Percentiles rank a stretch among this genome's conserved stretches.
Evolutionary conservation across 2,888 invertebrate species (phyloP).

Genomic region (Tiliacea aurago): DNA sequence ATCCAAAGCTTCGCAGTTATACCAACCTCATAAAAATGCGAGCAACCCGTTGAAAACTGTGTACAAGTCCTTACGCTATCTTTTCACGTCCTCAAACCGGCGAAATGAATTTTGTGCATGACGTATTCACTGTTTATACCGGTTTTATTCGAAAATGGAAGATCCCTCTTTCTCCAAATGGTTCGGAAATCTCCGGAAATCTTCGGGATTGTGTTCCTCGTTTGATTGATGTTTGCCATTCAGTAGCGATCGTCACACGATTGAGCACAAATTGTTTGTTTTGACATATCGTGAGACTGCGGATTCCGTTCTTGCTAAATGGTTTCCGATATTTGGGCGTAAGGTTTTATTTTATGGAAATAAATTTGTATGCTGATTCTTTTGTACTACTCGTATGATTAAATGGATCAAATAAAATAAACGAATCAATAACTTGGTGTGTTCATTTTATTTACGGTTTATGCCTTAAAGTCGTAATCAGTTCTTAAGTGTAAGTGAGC

Average conservation of each 20-base stretch:
- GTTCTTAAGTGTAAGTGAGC: too few species aligned
- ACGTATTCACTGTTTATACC: slow-evolving; percentile 49
- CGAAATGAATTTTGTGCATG: slow-evolving; percentile 56
- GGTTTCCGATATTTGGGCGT: slow-evolving; percentile 39
- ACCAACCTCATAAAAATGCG: slow-evolving; percentile 29
- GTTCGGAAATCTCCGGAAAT: slow-evolving; percentile 44
- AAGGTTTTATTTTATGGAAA: slow-evolving; percentile 8
- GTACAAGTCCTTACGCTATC: slow-evolving; percentile 31
- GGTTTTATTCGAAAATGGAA: slow-evolving; percentile 49
- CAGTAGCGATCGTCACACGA: slow-evolving; percentile 47
- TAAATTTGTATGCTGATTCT: neutral
- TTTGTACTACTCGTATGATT: neutral
- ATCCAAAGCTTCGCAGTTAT: slow-evolving; percentile 3
- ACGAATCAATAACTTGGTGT: too few species aligned
- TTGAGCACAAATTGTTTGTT: slow-evolving; percentile 59
- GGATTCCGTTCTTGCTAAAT: slow-evolving; percentile 39
- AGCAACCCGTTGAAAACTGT: slow-evolving; percentile 31
- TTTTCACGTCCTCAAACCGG: slow-evolving; percentile 9
- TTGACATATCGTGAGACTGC: slow-evolving; percentile 32
- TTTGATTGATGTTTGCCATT: slow-evolving; percentile 59
- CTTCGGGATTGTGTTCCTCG: slow-evolving; percentile 45
- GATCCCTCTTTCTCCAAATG: slow-evolving; percentile 36
- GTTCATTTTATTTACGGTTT: too few species aligned
- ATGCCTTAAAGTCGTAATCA: neutral
- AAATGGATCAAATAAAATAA: too few species aligned